Conservation (phyloP, 2,113 vertebrate species). For the Grammomys dolichurus region DNA sequence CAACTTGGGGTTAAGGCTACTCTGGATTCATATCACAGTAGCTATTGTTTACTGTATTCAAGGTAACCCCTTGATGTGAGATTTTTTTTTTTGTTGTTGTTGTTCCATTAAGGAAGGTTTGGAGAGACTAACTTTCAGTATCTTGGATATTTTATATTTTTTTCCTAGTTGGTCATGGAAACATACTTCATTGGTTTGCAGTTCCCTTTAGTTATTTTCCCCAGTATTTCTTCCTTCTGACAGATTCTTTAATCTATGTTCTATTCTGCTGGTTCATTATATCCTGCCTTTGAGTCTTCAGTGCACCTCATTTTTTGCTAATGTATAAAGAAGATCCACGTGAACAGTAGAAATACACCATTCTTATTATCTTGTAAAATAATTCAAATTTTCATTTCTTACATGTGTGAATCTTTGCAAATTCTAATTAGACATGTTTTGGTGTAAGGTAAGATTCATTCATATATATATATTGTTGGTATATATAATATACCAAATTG, state of each 20-base stretch:
- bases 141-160: not conserved
- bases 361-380: not conserved
- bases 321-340: not conserved
- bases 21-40: not conserved
- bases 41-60: not conserved
- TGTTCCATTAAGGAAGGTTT: constrained; percentile 21
- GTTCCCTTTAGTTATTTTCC: not conserved
- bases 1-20: not conserved
- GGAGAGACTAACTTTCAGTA: not conserved
- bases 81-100: not conserved
- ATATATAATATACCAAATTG: too few relatives aligned
- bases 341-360: not conserved
- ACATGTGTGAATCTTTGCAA: not conserved
- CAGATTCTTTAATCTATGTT: not conserved
- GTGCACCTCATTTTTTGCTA: not conserved
- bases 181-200: not conserved
- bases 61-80: not conserved
- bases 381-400: not conserved
- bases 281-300: not conserved
- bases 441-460: not conserved
- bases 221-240: not conserved
- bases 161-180: constrained; percentile 18
- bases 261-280: not conserved
- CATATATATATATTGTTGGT: too few relatives aligned
- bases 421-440: constrained; percentile 11